phyloP scores from a whole-genome alignment of 2,797 vertebrate genomes.

The Poecile montanus region DNA sequence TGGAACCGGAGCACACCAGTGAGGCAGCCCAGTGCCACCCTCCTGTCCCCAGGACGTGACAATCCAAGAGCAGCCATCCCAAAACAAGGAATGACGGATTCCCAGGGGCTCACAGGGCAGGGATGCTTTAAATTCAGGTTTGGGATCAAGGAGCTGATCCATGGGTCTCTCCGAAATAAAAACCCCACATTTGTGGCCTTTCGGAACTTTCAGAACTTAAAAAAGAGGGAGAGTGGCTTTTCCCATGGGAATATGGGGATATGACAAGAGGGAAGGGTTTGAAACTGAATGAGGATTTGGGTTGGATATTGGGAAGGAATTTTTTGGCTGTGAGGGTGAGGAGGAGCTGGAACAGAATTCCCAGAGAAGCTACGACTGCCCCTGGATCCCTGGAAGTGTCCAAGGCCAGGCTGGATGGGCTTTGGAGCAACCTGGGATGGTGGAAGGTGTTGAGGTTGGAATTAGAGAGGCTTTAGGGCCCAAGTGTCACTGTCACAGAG shows the following conservation, averaged over 20 bases:
- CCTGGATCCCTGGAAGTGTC: neutral
- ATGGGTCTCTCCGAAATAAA: neutral
- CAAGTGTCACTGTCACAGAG: neutral
- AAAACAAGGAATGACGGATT: accelerated
- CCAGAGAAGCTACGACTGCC: neutral
- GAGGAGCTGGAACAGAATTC: neutral
- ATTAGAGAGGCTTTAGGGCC: neutral
- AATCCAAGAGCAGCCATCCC: neutral
- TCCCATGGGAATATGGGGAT: neutral
- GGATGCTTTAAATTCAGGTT: neutral
- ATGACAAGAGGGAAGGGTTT: neutral
- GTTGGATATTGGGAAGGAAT: neutral
- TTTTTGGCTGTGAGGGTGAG: neutral
- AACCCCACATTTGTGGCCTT: accelerated
- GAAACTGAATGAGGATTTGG: neutral
- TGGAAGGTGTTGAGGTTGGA: neutral
- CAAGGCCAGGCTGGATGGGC: neutral
- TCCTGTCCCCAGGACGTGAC: neutral
- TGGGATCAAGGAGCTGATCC: neutral
- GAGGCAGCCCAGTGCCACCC: neutral
- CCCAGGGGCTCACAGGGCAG: neutral
- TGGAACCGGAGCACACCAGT: constrained; percentile 42
- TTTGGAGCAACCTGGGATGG: neutral
- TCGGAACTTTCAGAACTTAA: accelerated
- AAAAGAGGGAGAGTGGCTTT: neutral